Percentiles rank a stretch among this genome's conserved stretches.
phyloP scores from a whole-genome alignment of 2,888 invertebrate species.

The Melanargia galathea region DNA sequence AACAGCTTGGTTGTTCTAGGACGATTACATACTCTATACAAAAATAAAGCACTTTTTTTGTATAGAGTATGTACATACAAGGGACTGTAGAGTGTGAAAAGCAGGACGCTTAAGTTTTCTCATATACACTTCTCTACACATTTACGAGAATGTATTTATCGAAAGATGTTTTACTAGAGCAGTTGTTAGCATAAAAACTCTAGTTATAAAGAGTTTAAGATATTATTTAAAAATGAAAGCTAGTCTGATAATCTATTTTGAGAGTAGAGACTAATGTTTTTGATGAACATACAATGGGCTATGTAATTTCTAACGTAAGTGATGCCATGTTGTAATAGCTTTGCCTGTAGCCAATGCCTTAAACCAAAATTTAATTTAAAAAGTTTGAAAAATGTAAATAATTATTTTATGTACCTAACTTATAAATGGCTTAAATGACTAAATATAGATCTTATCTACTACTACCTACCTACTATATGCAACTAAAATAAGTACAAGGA shows the following conservation, averaged over 20 bases:
- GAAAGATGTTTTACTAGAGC: background rate
- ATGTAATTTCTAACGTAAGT: too few species aligned
- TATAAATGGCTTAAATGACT: background rate
- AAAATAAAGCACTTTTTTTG: slow-evolving; percentile 39
- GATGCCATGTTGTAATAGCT: too few species aligned
- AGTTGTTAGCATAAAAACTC: background rate
- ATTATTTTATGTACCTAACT: too few species aligned
- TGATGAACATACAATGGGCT: too few species aligned
- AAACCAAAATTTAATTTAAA: too few species aligned
- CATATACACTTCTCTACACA: slow-evolving; percentile 9
- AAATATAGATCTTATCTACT: background rate
- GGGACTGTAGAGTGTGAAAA: slow-evolving; percentile 8
- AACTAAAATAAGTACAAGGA: slow-evolving; percentile 3
- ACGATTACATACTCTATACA: slow-evolving; percentile 31
- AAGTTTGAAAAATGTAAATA: too few species aligned
- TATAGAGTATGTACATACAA: slow-evolving; percentile 25
- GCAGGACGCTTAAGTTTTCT: slow-evolving; percentile 11
- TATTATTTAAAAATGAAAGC: background rate
- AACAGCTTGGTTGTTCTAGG: slow-evolving; percentile 2
- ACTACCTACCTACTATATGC: background rate
- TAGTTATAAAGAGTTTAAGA: background rate
- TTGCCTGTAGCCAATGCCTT: too few species aligned
- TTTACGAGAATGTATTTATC: slow-evolving; percentile 12
- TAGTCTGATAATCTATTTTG: background rate
- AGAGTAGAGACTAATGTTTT: too few species aligned